Percentiles rank a stretch among this genome's conserved stretches.
Conservation (phyloP, 1,140 invertebrate genomes). For the Xylocopa sonorina region DNA sequence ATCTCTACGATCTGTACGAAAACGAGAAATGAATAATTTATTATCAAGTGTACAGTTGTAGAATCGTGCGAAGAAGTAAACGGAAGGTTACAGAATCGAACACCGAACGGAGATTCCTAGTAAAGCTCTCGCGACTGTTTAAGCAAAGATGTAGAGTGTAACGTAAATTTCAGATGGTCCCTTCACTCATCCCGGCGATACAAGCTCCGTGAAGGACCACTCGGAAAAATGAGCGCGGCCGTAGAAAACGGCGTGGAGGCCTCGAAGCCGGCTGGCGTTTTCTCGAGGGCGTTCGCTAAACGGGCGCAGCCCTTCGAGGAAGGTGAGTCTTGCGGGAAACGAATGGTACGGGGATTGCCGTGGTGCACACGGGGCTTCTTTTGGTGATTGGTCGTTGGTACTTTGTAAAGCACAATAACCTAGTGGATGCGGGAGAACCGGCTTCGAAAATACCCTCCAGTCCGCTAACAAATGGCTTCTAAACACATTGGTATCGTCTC, state of each 20-base stretch:
- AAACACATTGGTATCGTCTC: not conserved
- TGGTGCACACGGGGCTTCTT: slow-evolving; percentile 38
- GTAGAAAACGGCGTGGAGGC: slow-evolving; percentile 76
- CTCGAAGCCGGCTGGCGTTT: slow-evolving; percentile 74
- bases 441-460: not conserved
- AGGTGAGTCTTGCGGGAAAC: slow-evolving; percentile 72
- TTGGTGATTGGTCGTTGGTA: slow-evolving; percentile 44
- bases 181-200: slow-evolving; percentile 46
- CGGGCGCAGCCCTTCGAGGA: slow-evolving; percentile 78
- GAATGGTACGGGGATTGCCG: slow-evolving; percentile 32
- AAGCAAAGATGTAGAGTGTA: slow-evolving; percentile 34
- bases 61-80: not conserved
- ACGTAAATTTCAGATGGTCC: slow-evolving; percentile 67
- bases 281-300: slow-evolving; percentile 78
- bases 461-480: not conserved
- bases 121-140: not conserved
- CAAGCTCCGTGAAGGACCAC: slow-evolving; percentile 56
- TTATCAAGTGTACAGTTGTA: too few species aligned
- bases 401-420: not conserved
- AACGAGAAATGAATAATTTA: too few species aligned
- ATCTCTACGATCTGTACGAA: too few species aligned
- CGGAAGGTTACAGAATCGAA: slow-evolving; percentile 36
- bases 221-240: slow-evolving; percentile 74
- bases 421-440: not conserved
- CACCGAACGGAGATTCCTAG: not conserved